These are phyloP conservation scores for Sardinella longiceps DNA, from an alignment of 2,797 vertebrate species.

Conservation along the genomic window DNA sequence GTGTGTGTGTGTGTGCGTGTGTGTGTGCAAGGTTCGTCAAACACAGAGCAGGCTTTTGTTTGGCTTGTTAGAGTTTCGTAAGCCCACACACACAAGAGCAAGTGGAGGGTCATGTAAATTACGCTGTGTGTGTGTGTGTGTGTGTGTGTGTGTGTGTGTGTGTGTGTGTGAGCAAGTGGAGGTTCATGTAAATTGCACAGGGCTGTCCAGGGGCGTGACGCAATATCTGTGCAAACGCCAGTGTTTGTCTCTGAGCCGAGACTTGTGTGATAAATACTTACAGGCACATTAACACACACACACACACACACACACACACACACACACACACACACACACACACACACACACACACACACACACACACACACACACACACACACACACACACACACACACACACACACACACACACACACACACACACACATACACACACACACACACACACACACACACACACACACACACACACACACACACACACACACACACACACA, in stretches of 20 bases:
- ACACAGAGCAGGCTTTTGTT: slow-evolving; percentile 6
- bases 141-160: not conserved
- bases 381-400: not conserved
- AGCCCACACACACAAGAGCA: slow-evolving; percentile 4
- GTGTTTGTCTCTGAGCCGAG: not conserved
- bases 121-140: not conserved
- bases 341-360: not conserved
- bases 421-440: not conserved
- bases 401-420: not conserved
- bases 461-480: not conserved
- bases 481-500: not conserved
- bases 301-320: not conserved
- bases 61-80: not conserved
- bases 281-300: not conserved
- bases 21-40: not conserved
- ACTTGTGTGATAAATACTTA: not conserved
- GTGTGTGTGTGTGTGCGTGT: no score
- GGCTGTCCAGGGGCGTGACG: not conserved
- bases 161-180: not conserved
- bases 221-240: not conserved
- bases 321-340: not conserved
- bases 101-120: not conserved
- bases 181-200: not conserved
- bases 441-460: slow-evolving; percentile 17
- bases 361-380: not conserved